Base-by-base conservation (phyloP, 2,888 invertebrate species). In the Drosophila merina region DNA sequence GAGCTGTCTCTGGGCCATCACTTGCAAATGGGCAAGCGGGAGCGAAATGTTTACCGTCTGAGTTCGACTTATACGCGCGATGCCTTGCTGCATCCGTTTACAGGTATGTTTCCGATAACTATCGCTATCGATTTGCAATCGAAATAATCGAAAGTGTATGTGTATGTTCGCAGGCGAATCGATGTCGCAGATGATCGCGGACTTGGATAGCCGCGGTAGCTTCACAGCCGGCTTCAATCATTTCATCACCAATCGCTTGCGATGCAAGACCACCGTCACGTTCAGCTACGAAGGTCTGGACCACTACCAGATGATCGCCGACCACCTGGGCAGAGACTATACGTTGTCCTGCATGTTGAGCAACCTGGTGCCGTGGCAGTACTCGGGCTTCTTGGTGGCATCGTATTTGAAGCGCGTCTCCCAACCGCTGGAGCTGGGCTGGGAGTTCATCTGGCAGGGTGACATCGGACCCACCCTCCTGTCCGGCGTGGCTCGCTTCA, bases 371-470 rank as follows among this genome's bases (percentile, higher is more conserved):
- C 2, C 50, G 14, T 25, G 25, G n/a, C 56, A 54, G 4, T 36
- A 50, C 2, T 57, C 36, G 33, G 77, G 77, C 30, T 40, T 64
- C 5, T 31, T 71, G 25, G 57, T 74, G 28, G 64, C 71, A 1
- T 72, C 75, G 1, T 75, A 69, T 25, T n/a, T 77, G 50, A 72
- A 74, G 31, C 64, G 69, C 62, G 26, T 72, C 0, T 50, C 56
- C 1, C 50, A 62, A 1, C 38, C 45, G 1, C 9, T 77, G 54
- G 69, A 72, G 6, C 5, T 77, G 0, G 76, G 76, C 38, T 44
- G 66, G 0, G 72, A 77, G 4, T 20, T 74, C 0, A 63, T 74
- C 40, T 63, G 74, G 25, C 74, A 77, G 51, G 48, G 58, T 5
- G 69, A 63, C 14, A 47, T 58, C 6, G 54, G 63, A 38, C 63